These are phyloP conservation scores for Nanger granti DNA, from an alignment of 2,113 vertebrate genomes.

Conservation along the genomic window DNA sequence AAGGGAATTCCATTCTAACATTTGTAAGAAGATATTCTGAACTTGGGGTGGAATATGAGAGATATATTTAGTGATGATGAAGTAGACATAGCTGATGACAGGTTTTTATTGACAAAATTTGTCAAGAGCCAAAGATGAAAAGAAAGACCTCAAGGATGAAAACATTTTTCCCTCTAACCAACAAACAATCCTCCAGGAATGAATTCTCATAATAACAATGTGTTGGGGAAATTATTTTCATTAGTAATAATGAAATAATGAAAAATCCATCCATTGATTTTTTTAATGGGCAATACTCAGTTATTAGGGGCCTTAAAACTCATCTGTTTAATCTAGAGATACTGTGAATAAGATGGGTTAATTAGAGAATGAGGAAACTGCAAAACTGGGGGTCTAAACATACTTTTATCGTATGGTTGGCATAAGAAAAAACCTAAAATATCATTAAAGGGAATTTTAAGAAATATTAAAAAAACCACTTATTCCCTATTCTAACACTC, in stretches of 20 bases:
- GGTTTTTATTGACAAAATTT: constrained; percentile 85
- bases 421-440: constrained; percentile 44
- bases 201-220: constrained; percentile 50
- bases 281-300: constrained; percentile 49
- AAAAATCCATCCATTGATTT: constrained; percentile 59
- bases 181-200: constrained; percentile 59
- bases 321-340: constrained; percentile 51
- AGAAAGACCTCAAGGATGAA: constrained; percentile 44
- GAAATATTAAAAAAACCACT: neutral
- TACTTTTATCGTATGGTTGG: constrained; percentile 11
- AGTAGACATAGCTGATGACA: constrained; percentile 79
- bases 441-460: constrained; percentile 44
- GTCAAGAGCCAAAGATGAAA: constrained; percentile 81
- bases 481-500: neutral
- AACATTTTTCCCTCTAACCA: constrained; percentile 14
- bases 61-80: constrained; percentile 81
- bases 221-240: constrained; percentile 69
- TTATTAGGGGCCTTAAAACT: constrained; percentile 55
- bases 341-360: constrained; percentile 35
- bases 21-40: neutral
- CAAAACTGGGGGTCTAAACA: neutral
- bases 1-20: neutral
- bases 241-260: constrained; percentile 49
- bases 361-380: constrained; percentile 33
- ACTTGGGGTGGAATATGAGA: constrained; percentile 65